Conservation (phyloP, 2,113 vertebrate species). For the Xiphorhynchus elegans region DNA sequence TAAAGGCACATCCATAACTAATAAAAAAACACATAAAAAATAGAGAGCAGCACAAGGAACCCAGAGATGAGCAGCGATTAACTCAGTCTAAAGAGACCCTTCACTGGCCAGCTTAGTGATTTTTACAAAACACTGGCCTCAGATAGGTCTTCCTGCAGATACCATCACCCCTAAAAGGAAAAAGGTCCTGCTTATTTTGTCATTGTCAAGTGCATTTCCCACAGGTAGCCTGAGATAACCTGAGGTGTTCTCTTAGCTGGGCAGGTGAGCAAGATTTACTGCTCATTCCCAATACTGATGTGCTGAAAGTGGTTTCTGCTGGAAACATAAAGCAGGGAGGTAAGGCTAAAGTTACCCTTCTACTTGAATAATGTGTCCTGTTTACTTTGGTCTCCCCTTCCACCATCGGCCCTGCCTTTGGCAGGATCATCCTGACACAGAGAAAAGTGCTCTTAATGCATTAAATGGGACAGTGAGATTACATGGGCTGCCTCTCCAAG, state of each 20-base stretch:
- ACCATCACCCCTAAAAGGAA: not conserved
- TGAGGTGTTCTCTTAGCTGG: not conserved
- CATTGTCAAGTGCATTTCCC: not conserved
- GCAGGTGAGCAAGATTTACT: not conserved
- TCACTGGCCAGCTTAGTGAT: fast-evolving
- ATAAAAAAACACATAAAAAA: not conserved
- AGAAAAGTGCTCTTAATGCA: not conserved
- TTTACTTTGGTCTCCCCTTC: not conserved
- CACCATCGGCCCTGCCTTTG: not conserved
- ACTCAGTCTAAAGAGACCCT: not conserved
- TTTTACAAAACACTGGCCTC: not conserved
- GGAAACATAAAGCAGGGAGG: not conserved
- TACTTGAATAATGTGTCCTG: not conserved
- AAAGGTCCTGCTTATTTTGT: not conserved
- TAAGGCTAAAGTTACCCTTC: not conserved
- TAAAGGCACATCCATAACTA: not conserved
- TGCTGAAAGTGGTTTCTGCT: not conserved
- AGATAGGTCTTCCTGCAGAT: not conserved
- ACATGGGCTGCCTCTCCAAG: not conserved
- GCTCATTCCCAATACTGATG: not conserved
- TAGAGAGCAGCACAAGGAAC: not conserved
- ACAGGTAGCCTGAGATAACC: not conserved
- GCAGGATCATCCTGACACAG: not conserved
- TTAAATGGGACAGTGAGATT: not conserved
- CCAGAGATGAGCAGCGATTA: not conserved